These are phyloP conservation scores for Aviceda subcristata DNA, from an alignment of 2,113 vertebrate genomes.

Conservation along the genomic window DNA sequence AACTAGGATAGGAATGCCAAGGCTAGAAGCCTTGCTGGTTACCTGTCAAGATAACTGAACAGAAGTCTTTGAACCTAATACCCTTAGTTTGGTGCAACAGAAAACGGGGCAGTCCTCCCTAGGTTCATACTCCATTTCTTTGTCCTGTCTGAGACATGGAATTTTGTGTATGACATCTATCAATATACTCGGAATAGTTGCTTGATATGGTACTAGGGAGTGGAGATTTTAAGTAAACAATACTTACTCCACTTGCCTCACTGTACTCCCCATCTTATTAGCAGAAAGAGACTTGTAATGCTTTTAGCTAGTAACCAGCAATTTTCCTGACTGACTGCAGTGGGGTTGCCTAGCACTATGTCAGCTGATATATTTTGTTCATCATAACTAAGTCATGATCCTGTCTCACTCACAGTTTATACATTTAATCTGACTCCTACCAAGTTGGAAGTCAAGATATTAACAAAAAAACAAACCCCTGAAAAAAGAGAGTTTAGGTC, in stretches of 20 bases:
- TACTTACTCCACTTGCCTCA: not conserved
- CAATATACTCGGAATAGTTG: not conserved
- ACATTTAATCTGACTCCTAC: not conserved
- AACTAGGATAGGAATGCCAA: not conserved
- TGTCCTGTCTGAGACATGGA: not conserved
- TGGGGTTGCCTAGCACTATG: not conserved
- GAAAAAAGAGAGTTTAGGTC: not conserved
- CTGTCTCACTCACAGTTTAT: not conserved
- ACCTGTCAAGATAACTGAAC: not conserved
- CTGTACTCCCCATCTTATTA: not conserved
- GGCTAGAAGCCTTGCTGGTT: not conserved
- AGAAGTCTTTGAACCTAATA: not conserved
- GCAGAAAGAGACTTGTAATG: not conserved
- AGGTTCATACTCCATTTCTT: not conserved
- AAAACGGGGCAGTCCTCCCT: not conserved
- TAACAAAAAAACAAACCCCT: not conserved
- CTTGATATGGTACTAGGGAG: not conserved
- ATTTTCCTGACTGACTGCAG: not conserved
- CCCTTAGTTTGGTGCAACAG: not conserved
- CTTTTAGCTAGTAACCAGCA: not conserved
- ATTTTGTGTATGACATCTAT: not conserved
- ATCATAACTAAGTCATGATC: not conserved
- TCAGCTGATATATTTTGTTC: not conserved
- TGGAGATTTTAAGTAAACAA: not conserved
- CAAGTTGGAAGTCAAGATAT: not conserved